Conservation (phyloP, 2,888 invertebrate genomes). For the Parasteatoda lunata region DNA sequence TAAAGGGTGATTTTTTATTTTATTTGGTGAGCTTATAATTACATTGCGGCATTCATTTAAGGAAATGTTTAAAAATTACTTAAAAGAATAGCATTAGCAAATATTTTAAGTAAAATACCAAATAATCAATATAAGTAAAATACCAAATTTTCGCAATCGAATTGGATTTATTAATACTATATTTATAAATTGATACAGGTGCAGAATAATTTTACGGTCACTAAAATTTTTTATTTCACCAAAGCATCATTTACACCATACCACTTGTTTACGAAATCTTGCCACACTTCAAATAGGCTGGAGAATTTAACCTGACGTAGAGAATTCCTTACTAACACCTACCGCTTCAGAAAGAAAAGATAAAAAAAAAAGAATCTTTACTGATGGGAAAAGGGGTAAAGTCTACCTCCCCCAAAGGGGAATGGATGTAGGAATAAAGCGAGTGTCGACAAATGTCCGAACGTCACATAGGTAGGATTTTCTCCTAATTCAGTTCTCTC, state of each 20-base stretch:
- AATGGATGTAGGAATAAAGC: slow-evolving; percentile 4
- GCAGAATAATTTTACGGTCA: too few species aligned
- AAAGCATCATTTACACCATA: not conserved
- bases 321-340: slow-evolving; percentile 1
- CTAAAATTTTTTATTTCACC: too few species aligned
- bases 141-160: too few species aligned
- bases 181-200: too few species aligned
- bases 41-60: too few species aligned
- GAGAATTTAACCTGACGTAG: not conserved
- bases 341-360: not conserved
- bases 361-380: not conserved
- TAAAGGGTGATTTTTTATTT: too few species aligned
- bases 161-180: too few species aligned
- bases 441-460: slow-evolving; percentile 55
- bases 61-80: too few species aligned
- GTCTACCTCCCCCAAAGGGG: not conserved
- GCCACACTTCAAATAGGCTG: not conserved
- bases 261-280: not conserved
- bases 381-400: not conserved
- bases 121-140: too few species aligned
- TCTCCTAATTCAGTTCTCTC: slow-evolving; percentile 45
- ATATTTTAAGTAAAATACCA: too few species aligned
- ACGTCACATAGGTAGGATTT: slow-evolving; percentile 51
- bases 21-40: too few species aligned
- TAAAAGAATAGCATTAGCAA: too few species aligned